Evolutionary conservation across 2,797 vertebrate species (phyloP), one percentile per base, ranked within the genome.

Genomic region (Miichthys miiuy): DNA sequence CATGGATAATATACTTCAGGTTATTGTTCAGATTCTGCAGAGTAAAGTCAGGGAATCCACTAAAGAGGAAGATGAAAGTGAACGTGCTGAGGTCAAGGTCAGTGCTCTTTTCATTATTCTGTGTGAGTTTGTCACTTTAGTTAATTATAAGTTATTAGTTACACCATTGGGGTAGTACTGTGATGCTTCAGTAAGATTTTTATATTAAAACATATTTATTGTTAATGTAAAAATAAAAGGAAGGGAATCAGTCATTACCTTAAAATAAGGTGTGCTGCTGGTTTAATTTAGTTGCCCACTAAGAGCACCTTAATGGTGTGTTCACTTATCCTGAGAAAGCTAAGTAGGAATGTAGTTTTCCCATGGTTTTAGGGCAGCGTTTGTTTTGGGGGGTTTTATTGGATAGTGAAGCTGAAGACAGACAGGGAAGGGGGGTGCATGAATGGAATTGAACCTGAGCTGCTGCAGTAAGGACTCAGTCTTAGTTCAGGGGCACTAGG

Each of bases 1-100:
- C 84, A 86, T 97, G 82, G 96, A 93, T 4, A 80, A 97, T 77
- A 66, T 96, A 64, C 93, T 98, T 47, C 90, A 95, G 71, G 93
- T 83, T 46, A 47, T 97, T 0, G 91, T 96, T 1, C 38, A 18
- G 3, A 51, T 96, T 64, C 92, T 98, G 67, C 96, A 96, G 84
- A 60, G 10, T 0, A 91, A 94, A 77, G 75, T 93, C 1, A 72
- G 66, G 38, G 88, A 83, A 62, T 81, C 79, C 1, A 27, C 63
- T 6, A 54, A 63, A 10, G 82, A 81, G 54, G 64, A 75, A 50
- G 83, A 75, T 6, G 64, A 79, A 14, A 56, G 2, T n/a, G 92
- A 94, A 72, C 84, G 77, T 4, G 6, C 85, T 3, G 7, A 62
- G 50, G 38, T 55, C 3, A 97, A 97, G 96, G 96, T 95, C 34